phyloP scores from a whole-genome alignment of 2,113 vertebrate genomes.

The Lepisosteus oculatus region DNA sequence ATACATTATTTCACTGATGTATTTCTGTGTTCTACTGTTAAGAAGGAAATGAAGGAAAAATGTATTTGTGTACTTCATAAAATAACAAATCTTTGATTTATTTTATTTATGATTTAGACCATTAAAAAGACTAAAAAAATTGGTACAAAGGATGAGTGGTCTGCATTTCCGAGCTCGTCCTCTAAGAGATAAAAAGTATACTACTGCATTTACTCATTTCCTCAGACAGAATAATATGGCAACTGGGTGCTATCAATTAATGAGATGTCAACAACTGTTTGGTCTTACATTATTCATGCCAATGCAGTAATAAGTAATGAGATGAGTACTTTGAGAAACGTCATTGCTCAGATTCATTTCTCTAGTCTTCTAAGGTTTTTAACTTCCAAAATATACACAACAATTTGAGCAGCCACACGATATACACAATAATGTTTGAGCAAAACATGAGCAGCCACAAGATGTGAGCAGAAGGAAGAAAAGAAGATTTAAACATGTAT shows the following conservation, averaged over 20 bases:
- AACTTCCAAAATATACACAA: conserved; percentile 25
- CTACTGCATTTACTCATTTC: conserved; percentile 3
- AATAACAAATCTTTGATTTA: too few relatives aligned
- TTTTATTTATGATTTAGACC: too few relatives aligned
- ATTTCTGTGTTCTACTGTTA: too few relatives aligned
- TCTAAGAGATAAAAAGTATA: conserved; percentile 14
- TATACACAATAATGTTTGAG: too few relatives aligned
- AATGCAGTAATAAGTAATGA: conserved; percentile 38
- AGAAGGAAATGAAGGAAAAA: too few relatives aligned
- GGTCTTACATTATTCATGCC: conserved; percentile 43
- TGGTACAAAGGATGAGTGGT: conserved; percentile 31
- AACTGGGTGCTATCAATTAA: conserved; percentile 47
- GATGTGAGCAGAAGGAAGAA: too few relatives aligned
- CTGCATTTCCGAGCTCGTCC: conserved; percentile 25
- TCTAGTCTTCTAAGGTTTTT: conserved; percentile 18
- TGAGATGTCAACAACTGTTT: conserved; percentile 48
- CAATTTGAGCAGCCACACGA: too few relatives aligned
- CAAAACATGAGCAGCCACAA: too few relatives aligned
- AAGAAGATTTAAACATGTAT: too few relatives aligned
- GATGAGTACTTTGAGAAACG: conserved; percentile 22
- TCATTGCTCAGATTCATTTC: conserved; percentile 21
- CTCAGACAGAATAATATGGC: conserved; percentile 3
- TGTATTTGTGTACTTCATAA: too few relatives aligned
- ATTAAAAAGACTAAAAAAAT: not conserved
- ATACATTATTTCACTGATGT: too few relatives aligned